phyloP scores from a whole-genome alignment of 2,888 invertebrate species.

The Resseliella maxima region DNA sequence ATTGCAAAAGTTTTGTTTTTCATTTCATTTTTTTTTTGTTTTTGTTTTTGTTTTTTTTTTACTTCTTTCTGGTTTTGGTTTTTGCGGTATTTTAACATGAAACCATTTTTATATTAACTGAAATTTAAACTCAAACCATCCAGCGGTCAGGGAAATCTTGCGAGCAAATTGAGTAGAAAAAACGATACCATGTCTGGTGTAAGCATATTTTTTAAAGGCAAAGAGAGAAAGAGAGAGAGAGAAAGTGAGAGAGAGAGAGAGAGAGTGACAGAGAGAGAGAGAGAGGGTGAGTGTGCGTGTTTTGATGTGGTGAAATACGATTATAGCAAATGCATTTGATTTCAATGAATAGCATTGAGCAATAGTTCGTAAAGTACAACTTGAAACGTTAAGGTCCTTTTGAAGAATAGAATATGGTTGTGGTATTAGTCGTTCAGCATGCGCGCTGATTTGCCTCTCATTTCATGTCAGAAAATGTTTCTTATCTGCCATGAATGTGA shows the following conservation, averaged over 20 bases:
- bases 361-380: not conserved
- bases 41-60: not conserved
- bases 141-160: not conserved
- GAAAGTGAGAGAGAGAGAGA: too few relatives aligned
- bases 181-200: not conserved
- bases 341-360: slow-evolving; percentile 31
- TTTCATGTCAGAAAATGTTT: not conserved
- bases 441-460: not conserved
- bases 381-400: not conserved
- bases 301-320: slow-evolving; percentile 36
- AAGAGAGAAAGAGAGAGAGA: too few relatives aligned
- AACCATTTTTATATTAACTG: slow-evolving; percentile 51
- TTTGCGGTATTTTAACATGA: slow-evolving; percentile 39
- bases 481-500: not conserved
- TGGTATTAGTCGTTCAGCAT: not conserved
- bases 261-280: too few relatives aligned
- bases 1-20: slow-evolving; percentile 36
- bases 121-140: slow-evolving; percentile 34
- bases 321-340: slow-evolving; percentile 20
- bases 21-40: slow-evolving; percentile 11
- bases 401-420: too few relatives aligned
- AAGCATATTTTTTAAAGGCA: too few relatives aligned
- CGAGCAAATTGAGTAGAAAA: slow-evolving; percentile 27
- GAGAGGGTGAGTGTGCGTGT: not conserved
- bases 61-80: not conserved